Evolutionary conservation across 2,113 vertebrate genomes (phyloP).

Genomic region (Zonotrichia leucophrys): DNA sequence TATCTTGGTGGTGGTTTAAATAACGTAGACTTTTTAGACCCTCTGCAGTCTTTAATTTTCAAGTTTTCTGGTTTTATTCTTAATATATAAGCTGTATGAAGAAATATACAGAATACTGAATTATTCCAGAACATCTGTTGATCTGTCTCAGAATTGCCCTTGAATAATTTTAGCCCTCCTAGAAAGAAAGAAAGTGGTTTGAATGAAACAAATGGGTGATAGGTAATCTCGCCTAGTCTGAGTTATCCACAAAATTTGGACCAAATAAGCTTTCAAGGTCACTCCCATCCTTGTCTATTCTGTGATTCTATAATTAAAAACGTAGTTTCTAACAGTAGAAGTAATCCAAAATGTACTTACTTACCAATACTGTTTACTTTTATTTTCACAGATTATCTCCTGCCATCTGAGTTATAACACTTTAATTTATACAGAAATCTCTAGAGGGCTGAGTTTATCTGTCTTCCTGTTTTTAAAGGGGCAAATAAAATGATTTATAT

Average conservation of each 20-base stretch:
- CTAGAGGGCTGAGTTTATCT: not conserved
- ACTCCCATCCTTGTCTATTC: not conserved
- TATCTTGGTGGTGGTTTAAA: not conserved
- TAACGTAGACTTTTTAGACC: not conserved
- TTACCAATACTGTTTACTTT: not conserved
- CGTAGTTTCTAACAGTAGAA: not conserved
- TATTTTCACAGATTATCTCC: not conserved
- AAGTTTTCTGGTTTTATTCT: not conserved
- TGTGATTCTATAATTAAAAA: not conserved
- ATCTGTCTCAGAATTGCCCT: not conserved
- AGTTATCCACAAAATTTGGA: not conserved
- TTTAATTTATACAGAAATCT: not conserved
- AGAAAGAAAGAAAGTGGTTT: not conserved
- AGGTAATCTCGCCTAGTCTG: not conserved
- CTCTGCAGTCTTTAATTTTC: not conserved
- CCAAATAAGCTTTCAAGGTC: fast-evolving
- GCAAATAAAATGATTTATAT: not conserved
- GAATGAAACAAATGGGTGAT: fast-evolving
- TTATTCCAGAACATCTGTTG: not conserved
- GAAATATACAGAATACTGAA: not conserved
- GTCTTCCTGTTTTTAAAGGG: not conserved
- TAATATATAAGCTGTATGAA: not conserved
- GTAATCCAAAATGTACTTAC: not conserved
- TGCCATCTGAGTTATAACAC: not conserved
- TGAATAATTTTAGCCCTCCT: not conserved